These are phyloP conservation scores for Polyergus mexicanus DNA, from an alignment of 1,140 invertebrate genomes.

Conservation along the genomic window DNA sequence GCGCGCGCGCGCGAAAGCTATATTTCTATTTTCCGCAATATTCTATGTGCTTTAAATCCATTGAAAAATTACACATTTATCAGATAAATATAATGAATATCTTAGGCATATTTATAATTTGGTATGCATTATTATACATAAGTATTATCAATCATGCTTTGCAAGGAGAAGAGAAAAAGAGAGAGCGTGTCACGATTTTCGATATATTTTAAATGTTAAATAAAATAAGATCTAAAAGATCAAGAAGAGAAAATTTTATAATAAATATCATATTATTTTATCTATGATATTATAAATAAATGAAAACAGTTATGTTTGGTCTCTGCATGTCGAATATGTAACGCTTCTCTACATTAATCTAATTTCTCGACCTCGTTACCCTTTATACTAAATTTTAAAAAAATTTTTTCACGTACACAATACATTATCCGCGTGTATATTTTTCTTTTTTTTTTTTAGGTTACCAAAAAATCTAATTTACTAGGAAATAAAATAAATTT, in stretches of 20 bases:
- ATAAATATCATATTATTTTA: background rate
- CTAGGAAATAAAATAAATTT: conserved; percentile 25
- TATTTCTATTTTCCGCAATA: conserved; percentile 10
- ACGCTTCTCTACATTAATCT: conserved; percentile 26
- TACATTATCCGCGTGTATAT: background rate
- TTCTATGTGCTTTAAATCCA: background rate
- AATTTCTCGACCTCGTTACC: background rate
- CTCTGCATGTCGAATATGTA: background rate
- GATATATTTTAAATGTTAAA: background rate
- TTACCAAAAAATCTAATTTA: conserved; percentile 33
- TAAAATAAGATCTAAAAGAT: background rate
- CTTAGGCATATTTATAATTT: conserved; percentile 25
- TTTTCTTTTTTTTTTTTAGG: background rate
- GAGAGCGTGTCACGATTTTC: background rate
- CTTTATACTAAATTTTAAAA: conserved; percentile 17
- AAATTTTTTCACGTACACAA: conserved; percentile 6
- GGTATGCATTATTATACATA: background rate
- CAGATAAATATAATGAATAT: background rate
- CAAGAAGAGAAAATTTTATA: background rate
- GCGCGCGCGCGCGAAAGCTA: background rate
- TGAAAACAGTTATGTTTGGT: conserved; percentile 1
- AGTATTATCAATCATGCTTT: background rate
- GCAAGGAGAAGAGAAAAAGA: background rate
- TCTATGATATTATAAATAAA: background rate
- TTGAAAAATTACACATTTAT: conserved; percentile 39